Evolutionary conservation across 2,888 invertebrate species (phyloP), one percentile per base, ranked within the genome.

Genomic region (Syrphus vitripennis): DNA sequence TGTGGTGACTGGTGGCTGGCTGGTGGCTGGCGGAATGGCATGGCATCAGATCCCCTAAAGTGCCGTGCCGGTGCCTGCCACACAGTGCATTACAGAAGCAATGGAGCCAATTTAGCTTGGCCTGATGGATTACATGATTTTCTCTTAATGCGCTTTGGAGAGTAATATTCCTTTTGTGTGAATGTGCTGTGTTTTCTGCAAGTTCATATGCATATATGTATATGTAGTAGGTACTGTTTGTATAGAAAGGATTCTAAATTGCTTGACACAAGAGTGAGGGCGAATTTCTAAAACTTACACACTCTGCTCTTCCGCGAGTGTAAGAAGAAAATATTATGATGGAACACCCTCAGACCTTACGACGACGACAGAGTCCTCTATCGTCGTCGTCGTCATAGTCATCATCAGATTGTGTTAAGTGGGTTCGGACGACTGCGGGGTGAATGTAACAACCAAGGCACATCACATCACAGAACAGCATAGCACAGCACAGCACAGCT

Each of bases 71-170:
- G n/a, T n/a, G n/a, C n/a, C n/a, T n/a, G n/a, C n/a, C n/a, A n/a
- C n/a, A n/a, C n/a, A 71, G 59, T 72, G 77, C 74, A 79, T 79
- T 79, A 78, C 59, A 50, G 50, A 21, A 70, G 67, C 80, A 75
- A 76, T 76, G 76, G 74, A 78, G 77, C 86, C 82, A 82, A 86
- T 86, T 86, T 78, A 86, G 72, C 78, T 78, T 59, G 70, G 72
- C 48, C 82, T 86, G 86, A 86, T 86, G 82, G 86, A 86, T 86
- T 82, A 86, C 86, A 86, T 75, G 86, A 82, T 82, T 86, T 82
- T 78, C 74, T 82, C 86, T 67, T 82, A 82, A 86, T 78, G 82
- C 76, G 69, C 74, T 76, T 76, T 67, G 71, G 75, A 71, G 75
- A 53, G 70, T 76, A 21, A 34, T 37, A 76, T 84, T 59, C 65